Conservation (phyloP, 1,140 invertebrate genomes). For the Magallana gigas region DNA sequence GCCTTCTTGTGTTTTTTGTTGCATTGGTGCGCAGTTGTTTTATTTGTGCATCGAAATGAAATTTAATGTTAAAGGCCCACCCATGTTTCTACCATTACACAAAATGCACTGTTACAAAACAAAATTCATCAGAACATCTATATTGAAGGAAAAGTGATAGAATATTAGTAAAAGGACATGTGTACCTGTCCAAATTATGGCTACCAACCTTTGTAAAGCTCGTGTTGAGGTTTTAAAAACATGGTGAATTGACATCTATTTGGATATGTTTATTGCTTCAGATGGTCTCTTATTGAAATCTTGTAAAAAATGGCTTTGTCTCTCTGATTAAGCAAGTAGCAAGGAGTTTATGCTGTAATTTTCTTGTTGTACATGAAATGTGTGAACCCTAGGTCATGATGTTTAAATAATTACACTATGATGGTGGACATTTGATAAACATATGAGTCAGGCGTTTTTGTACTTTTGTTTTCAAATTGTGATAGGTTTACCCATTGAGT, state of each 20-base stretch:
- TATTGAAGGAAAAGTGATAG: conserved; percentile 11
- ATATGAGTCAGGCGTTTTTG: conserved; percentile 4
- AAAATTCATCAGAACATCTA: not conserved
- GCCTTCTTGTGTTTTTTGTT: no score
- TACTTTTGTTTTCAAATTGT: not conserved
- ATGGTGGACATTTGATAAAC: not conserved
- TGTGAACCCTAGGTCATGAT: not conserved
- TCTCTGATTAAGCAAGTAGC: not conserved
- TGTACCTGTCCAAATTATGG: not conserved
- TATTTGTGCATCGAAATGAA: no score
- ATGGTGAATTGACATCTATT: not conserved
- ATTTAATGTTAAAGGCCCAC: not conserved
- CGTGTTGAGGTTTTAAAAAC: conserved; percentile 15
- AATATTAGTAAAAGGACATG: not conserved
- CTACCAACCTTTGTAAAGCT: not conserved
- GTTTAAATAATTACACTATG: not conserved
- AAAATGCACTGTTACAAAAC: conserved; percentile 28
- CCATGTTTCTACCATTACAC: not conserved
- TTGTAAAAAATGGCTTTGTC: not conserved
- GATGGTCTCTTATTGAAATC: not conserved
- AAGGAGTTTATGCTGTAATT: not conserved
- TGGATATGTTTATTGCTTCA: conserved; percentile 2
- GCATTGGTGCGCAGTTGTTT: no score
- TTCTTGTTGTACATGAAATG: not conserved
- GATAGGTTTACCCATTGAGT: not conserved